phyloP scores from a whole-genome alignment of 1,140 invertebrate genomes.

The Drosophila parabipectinata region DNA sequence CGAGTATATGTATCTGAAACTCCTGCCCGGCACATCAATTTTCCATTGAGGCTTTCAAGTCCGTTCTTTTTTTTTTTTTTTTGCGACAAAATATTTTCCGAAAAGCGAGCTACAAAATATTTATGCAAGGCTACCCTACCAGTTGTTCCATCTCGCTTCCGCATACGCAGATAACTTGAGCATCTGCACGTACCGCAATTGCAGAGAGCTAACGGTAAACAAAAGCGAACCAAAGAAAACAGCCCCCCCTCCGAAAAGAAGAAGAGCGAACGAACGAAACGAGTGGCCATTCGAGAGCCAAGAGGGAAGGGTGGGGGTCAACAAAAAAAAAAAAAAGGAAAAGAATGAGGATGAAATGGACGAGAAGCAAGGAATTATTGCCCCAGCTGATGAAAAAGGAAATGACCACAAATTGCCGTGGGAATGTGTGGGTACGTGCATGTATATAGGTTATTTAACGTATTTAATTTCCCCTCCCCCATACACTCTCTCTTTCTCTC shows the following conservation, averaged over 20 bases:
- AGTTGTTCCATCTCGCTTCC: neutral
- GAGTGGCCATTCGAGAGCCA: neutral
- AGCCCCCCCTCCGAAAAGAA: slow-evolving; percentile 4
- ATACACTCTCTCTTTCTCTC: neutral
- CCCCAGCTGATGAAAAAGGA: slow-evolving; percentile 77
- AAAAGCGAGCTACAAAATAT: slow-evolving; percentile 51
- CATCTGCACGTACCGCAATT: slow-evolving; percentile 47
- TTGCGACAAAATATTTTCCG: slow-evolving; percentile 43
- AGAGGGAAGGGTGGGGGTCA: neutral
- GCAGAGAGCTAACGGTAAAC: slow-evolving; percentile 41
- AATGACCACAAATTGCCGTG: slow-evolving; percentile 78
- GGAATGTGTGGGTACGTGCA: slow-evolving; percentile 35
- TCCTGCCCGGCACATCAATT: slow-evolving; percentile 16
- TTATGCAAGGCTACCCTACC: slow-evolving; percentile 36
- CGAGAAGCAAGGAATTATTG: slow-evolving; percentile 57
- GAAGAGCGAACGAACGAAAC: neutral
- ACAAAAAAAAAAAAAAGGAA: neutral
- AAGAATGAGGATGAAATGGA: slow-evolving; percentile 1
- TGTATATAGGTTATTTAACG: slow-evolving; percentile 65
- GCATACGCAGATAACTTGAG: slow-evolving; percentile 15
- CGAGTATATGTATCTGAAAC: neutral
- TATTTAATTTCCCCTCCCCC: slow-evolving; percentile 62
- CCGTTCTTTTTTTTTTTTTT: slow-evolving; percentile 9
- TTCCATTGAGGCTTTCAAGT: slow-evolving; percentile 26
- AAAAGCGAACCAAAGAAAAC: slow-evolving; percentile 44